Base-by-base conservation (phyloP, 2,797 vertebrate species). In the Octomys mimax region DNA sequence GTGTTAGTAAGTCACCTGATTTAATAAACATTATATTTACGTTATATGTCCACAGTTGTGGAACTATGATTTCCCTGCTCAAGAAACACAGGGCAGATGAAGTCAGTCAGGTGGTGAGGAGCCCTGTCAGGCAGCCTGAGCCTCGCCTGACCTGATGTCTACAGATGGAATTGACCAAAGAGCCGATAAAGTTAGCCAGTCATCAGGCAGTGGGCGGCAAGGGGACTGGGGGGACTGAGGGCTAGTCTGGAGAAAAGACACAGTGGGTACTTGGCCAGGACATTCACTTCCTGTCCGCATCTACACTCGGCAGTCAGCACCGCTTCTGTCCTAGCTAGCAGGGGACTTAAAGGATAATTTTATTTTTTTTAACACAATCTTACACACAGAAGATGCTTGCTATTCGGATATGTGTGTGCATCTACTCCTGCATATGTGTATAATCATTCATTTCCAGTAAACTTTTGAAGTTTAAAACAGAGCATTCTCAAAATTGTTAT, bases 391-490 rank as follows among this genome's bases (percentile, higher is more conserved):
- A 78, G n/a, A 61, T 11, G 22, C 54, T 96, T 92, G 46, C 24
- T 89, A 1, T 24, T 16, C 24, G 78, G 4, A n/a, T 86, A 19
- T 22, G 31, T 73, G 42, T 31, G 31, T 42, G n/a, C 21, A 28
- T 36, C 2, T 4, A 14, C 46, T 26, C 54, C 31, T 6, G 26
- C 31, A 3, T 90, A 57, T 81, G 6, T 39, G 5, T 59, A 49
- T 71, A 49, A 61, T 61, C 77, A 77, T 24, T 79, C 68, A 83
- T 89, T 94, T 96, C 80, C 93, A 97, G 89, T 81, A 93, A 91
- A 22, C 68, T 89, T 70, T 75, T 94, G 26, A 96, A 93, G 77
- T 95, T 95, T 79, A 97, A 95, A 78, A 61, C 95, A 93, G 75
- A 95, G 49, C 49, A 39, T 89, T 95, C 84, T 93, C 87, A 79